phyloP scores from a whole-genome alignment of 2,797 vertebrate genomes.

The Eulemur mongoz region DNA sequence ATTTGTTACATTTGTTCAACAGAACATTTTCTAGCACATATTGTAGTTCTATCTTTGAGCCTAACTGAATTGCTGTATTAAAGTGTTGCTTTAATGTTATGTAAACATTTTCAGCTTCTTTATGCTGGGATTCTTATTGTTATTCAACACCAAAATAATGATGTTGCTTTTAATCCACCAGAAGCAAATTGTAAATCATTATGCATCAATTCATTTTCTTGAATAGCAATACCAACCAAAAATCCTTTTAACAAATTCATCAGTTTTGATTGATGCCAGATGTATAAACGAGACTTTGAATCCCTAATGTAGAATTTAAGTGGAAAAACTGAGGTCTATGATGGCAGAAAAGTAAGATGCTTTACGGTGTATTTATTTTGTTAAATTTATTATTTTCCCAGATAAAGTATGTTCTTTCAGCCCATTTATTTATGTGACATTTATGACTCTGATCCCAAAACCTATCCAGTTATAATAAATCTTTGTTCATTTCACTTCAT shows the following conservation, averaged over 20 bases:
- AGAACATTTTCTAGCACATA: background rate
- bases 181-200: background rate
- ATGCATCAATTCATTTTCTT: background rate
- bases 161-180: background rate
- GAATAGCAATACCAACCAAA: background rate
- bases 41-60: background rate
- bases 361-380: slow-evolving; percentile 39
- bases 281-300: slow-evolving; percentile 23
- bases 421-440: slow-evolving; percentile 17
- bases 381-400: slow-evolving; percentile 46
- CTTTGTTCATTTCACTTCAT: background rate
- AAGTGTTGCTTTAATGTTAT: background rate
- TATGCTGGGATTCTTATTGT: background rate
- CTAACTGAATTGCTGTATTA: background rate
- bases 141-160: slow-evolving; percentile 20
- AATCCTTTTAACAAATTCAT: background rate
- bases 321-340: background rate
- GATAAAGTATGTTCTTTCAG: background rate
- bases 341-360: background rate
- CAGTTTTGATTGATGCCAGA: slow-evolving; percentile 20
- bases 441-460: slow-evolving; percentile 35
- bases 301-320: background rate
- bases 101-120: background rate
- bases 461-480: background rate
- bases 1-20: background rate